Percentiles rank a stretch among this genome's conserved stretches.
Conservation (phyloP, 2,888 invertebrate species). For the Malachius bipustulatus region DNA sequence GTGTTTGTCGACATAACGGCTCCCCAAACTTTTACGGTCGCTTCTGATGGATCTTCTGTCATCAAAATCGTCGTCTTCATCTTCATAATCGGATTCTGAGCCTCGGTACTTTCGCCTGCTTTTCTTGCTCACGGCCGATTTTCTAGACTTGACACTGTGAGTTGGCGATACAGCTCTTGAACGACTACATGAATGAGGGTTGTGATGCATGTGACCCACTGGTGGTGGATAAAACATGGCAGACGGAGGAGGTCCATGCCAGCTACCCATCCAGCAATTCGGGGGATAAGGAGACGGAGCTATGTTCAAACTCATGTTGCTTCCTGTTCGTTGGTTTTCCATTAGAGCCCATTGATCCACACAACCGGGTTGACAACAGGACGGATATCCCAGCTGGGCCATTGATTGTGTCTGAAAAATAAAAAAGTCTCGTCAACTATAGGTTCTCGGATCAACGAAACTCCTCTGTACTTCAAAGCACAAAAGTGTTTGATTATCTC, state of each 20-base stretch:
- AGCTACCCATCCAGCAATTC: conserved; percentile 37
- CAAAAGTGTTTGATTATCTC: no score
- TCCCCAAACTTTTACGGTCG: conserved; percentile 28
- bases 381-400: conserved; percentile 54
- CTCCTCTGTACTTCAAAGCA: no score
- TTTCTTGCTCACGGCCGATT: conserved; percentile 50
- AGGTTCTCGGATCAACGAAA: no score
- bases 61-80: conserved; percentile 38
- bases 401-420: conserved; percentile 54
- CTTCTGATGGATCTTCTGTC: conserved; percentile 33
- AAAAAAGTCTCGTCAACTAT: no score
- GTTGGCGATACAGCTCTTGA: conserved; percentile 58
- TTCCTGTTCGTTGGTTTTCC: conserved; percentile 35
- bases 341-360: conserved; percentile 32
- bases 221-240: conserved; percentile 30
- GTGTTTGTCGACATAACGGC: conserved; percentile 23
- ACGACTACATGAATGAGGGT: conserved; percentile 44
- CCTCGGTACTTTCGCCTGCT: conserved; percentile 38
- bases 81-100: conserved; percentile 37
- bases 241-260: conserved; percentile 35
- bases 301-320: conserved; percentile 46
- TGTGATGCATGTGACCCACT: conserved; percentile 40
- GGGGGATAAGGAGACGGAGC: conserved; percentile 30
- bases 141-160: conserved; percentile 55
- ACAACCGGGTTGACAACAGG: conserved; percentile 35